These are phyloP conservation scores for Zeus faber DNA, from an alignment of 2,113 vertebrate species.

Conservation along the genomic window DNA sequence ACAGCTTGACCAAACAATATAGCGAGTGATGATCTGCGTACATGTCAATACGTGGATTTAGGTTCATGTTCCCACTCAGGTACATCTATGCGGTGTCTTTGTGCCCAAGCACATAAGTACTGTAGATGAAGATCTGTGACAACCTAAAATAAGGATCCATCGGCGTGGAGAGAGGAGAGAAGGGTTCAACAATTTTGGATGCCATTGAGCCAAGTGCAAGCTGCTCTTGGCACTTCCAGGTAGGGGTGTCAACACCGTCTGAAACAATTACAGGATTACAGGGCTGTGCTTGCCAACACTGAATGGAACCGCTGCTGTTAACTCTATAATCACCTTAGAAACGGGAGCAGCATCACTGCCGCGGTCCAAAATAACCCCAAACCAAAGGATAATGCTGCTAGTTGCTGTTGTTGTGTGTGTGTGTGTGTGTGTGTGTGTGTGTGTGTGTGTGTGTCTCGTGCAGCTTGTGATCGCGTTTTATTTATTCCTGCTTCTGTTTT, in stretches of 20 bases:
- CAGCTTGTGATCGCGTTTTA: background rate
- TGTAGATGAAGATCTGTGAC: too few relatives aligned
- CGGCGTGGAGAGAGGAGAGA: background rate
- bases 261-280: conserved; percentile 43
- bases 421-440: conserved; percentile 4
- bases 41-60: too few relatives aligned
- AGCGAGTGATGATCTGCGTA: too few relatives aligned
- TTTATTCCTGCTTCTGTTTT: conserved; percentile 1
- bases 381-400: background rate
- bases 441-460: conserved; percentile 1
- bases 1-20: too few relatives aligned
- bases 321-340: conserved; percentile 43
- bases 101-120: too few relatives aligned
- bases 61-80: too few relatives aligned
- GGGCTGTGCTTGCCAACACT: conserved; percentile 28
- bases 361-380: conserved; percentile 1
- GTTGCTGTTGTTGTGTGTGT: background rate
- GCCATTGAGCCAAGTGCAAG: background rate
- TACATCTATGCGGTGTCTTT: too few relatives aligned
- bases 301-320: conserved; percentile 18
- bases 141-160: too few relatives aligned
- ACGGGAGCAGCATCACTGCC: conserved; percentile 10
- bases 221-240: conserved; percentile 5
- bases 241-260: conserved; percentile 10
- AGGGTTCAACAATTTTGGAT: background rate